Evolutionary conservation across 2,888 invertebrate species (phyloP).

Genomic region (Deroplatys truncata): DNA sequence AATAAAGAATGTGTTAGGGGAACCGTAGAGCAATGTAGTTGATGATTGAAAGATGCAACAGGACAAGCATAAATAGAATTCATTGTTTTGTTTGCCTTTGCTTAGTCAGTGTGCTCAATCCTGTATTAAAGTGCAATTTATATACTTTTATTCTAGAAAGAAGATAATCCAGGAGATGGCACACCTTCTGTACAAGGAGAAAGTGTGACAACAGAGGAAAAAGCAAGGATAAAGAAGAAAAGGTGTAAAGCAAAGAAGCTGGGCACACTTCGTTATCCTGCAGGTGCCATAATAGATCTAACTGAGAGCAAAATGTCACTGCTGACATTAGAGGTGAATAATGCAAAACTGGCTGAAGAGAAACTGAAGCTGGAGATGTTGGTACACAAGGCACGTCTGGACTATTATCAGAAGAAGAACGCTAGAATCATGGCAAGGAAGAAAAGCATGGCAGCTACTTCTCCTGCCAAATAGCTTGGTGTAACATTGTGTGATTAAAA

Average conservation of each 20-base stretch:
- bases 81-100: too few relatives aligned
- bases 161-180: not conserved
- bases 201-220: not conserved
- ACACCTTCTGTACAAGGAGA: not conserved
- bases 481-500: too few relatives aligned
- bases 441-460: not conserved
- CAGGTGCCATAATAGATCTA: not conserved
- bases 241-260: not conserved
- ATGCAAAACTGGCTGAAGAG: not conserved
- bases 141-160: not conserved
- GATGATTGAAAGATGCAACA: too few relatives aligned
- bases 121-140: not conserved
- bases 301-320: not conserved
- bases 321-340: not conserved
- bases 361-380: not conserved
- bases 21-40: too few relatives aligned
- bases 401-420: not conserved
- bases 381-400: not conserved
- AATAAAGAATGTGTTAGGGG: too few relatives aligned
- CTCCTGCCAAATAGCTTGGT: not conserved
- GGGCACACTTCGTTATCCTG: not conserved
- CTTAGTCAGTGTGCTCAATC: too few relatives aligned
- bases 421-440: not conserved
- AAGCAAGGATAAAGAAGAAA: not conserved
- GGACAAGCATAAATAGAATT: too few relatives aligned